These are phyloP conservation scores for Poecilia velifera DNA, from an alignment of 2,797 vertebrate species.

Conservation along the genomic window DNA sequence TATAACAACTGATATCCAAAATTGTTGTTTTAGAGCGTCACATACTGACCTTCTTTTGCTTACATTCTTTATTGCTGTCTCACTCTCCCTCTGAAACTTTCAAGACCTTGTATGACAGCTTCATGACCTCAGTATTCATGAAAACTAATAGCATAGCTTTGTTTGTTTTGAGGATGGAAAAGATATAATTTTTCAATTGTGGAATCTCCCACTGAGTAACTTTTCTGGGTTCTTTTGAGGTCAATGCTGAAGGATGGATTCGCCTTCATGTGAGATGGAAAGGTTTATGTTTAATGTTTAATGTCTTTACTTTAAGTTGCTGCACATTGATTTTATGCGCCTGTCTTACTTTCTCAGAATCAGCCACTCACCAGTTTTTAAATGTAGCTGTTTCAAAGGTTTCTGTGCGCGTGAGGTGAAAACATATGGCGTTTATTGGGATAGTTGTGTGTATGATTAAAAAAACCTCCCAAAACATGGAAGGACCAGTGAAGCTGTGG, in stretches of 20 bases:
- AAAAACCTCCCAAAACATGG: conserved; percentile 32
- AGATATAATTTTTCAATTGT: background rate
- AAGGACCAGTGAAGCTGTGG: conserved; percentile 12
- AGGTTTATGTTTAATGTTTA: background rate
- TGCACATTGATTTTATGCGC: background rate
- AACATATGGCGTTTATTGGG: background rate
- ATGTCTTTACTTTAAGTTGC: background rate
- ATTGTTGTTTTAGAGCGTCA: background rate
- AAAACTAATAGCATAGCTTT: conserved; percentile 3
- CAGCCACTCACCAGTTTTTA: conserved; percentile 1
- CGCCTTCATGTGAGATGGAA: background rate
- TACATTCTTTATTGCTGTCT: conserved; percentile 24
- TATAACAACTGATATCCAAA: conserved; percentile 14
- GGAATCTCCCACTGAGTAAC: background rate
- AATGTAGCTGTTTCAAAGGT: conserved; percentile 4
- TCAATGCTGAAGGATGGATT: background rate
- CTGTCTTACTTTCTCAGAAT: conserved; percentile 7
- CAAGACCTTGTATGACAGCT: conserved; percentile 17
- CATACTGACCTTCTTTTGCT: conserved; percentile 19
- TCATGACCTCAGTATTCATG: conserved; percentile 16
- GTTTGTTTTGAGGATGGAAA: conserved; percentile 10
- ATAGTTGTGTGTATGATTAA: conserved; percentile 20
- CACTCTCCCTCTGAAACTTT: background rate
- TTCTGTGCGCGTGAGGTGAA: background rate
- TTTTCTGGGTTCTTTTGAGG: background rate